Base-by-base conservation (phyloP, 2,113 vertebrate genomes). In the Phaetusa simplex region DNA sequence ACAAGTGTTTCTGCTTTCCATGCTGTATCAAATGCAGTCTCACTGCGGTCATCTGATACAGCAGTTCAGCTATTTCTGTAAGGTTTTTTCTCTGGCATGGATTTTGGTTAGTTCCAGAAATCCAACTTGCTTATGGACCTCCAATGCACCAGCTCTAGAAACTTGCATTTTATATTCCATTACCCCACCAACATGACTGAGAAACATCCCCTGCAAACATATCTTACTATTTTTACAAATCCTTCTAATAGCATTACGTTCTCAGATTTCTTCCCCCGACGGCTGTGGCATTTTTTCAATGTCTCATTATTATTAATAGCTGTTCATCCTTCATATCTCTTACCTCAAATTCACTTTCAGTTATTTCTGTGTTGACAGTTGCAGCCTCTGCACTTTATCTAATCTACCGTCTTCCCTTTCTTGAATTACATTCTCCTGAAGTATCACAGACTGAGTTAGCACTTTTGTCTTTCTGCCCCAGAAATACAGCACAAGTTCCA, bases 271-370 rank as follows among this genome's bases (percentile, higher is more conserved):
- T 67, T 59, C 82, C 47, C 40, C 19, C 4, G 0, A 62, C 11
- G 64, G 67, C 86, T 92, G 80, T 5, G 49, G 94, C 58, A 92
- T 93, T 94, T 95, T 96, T 95, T 74, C 53, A 23, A 1, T 70
- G 84, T 62, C 94, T 92, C 78, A 34, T 87, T 92, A 87, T 97
- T 97, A 97, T 96, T 93, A 95, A 97, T 97, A 96, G 95, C 95
- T 50, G 83, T 59, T 92, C 86, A 93, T 87, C 91, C 86, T 87
- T 85, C 73, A 43, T 65, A 61, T 77, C 95, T 34, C 94, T 97
- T 58, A 96, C 89, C 95, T 94, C 94, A 58, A 32, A 91, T 69
- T 83, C 69, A 93, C 95, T 96, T 84, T 32, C 70, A 23, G 96
- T 87, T 96, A 97, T 95, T 97, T 96, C 91, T 80, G 95, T 66